Conservation (phyloP, 2,888 invertebrate genomes). For the Rotaria macrura region DNA sequence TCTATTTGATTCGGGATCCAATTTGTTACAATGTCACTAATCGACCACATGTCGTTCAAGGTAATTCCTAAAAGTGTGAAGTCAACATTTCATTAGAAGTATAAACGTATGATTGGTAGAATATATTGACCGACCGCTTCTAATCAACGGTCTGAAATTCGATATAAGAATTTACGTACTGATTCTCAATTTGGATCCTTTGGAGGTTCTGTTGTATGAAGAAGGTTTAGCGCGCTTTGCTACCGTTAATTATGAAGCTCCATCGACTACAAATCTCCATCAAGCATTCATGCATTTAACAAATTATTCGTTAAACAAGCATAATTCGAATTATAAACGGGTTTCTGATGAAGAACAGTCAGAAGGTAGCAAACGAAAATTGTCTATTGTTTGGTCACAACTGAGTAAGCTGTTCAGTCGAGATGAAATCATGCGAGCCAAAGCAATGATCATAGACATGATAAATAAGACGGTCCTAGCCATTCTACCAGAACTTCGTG, state of each 20-base stretch:
- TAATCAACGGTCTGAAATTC: conserved; percentile 51
- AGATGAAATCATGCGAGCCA: conserved; percentile 41
- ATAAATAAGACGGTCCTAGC: conserved; percentile 52
- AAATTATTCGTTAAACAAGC: conserved; percentile 53
- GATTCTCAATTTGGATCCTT: conserved; percentile 49
- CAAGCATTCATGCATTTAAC: conserved; percentile 53
- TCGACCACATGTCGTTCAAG: conserved; percentile 37
- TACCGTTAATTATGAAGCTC: conserved; percentile 50
- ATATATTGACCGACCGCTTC: conserved; percentile 50
- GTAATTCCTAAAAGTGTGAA: not conserved
- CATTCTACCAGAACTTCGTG: conserved; percentile 51
- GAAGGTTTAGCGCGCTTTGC: conserved; percentile 52
- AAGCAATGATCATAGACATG: conserved; percentile 50
- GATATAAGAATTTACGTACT: conserved; percentile 53
- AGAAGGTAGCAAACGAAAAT: conserved; percentile 50
- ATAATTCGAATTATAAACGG: conserved; percentile 48
- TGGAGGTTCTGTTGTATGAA: conserved; percentile 48
- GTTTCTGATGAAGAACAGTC: conserved; percentile 38
- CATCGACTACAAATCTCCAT: conserved; percentile 49
- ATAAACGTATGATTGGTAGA: conserved; percentile 37
- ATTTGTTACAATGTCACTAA: conserved; percentile 39
- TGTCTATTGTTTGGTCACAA: conserved; percentile 50
- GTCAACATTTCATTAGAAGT: too few relatives aligned
- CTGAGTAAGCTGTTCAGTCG: conserved; percentile 36
- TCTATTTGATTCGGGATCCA: conserved; percentile 49